Percentiles rank a stretch among this genome's conserved stretches.
These are phyloP conservation scores for Terebella lapidaria DNA, from an alignment of 2,888 invertebrate genomes.

Conservation along the genomic window DNA sequence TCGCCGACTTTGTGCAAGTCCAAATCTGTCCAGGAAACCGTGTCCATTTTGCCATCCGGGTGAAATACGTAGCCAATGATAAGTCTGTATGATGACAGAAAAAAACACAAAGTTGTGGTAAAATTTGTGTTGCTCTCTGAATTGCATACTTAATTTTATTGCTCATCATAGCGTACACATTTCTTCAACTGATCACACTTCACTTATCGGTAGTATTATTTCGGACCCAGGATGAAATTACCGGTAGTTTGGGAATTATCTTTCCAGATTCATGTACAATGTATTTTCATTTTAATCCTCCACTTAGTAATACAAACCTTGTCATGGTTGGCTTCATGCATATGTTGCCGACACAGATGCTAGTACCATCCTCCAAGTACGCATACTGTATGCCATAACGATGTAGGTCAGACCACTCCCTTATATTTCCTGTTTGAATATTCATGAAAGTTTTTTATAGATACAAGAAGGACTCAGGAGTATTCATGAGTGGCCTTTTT, in stretches of 20 bases:
- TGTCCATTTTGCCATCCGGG: constrained; percentile 39
- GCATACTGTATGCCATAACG: constrained; percentile 75
- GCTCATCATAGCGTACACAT: not conserved
- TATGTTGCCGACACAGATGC: constrained; percentile 68
- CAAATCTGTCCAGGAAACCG: constrained; percentile 38
- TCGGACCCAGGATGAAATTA: too few relatives aligned
- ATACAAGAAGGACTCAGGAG: not conserved
- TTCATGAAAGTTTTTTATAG: not conserved
- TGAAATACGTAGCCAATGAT: constrained; percentile 45
- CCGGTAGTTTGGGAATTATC: too few relatives aligned
- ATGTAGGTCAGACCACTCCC: constrained; percentile 72
- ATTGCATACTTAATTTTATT: not conserved
- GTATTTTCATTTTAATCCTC: too few relatives aligned
- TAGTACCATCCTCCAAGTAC: constrained; percentile 67
- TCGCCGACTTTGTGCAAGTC: constrained; percentile 41
- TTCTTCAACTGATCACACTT: too few relatives aligned
- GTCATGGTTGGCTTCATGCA: constrained; percentile 63
- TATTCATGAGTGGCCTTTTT: too few relatives aligned
- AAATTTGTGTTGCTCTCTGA: too few relatives aligned
- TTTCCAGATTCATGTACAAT: too few relatives aligned
- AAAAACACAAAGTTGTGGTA: not conserved
- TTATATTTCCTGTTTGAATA: constrained; percentile 59
- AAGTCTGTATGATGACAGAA: constrained; percentile 31
- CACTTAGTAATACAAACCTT: too few relatives aligned
- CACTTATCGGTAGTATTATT: too few relatives aligned